A percentile compares a stretch with the other conserved stretches of the same genome.
Conservation (phyloP, 1,140 invertebrate genomes). For the Tachypleus tridentatus region DNA sequence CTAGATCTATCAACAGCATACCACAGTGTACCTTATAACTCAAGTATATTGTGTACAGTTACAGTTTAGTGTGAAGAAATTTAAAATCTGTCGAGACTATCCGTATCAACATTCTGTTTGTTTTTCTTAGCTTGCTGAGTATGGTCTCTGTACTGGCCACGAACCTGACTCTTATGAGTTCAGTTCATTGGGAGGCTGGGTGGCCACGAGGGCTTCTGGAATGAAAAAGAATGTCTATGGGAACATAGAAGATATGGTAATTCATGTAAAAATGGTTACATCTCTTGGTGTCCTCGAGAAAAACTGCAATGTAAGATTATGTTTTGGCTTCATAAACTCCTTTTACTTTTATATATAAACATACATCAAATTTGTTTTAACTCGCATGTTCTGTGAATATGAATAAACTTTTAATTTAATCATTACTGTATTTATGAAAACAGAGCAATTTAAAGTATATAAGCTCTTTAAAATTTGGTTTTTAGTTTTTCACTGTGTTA, state of each 20-base stretch:
- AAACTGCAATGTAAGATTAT: slow-evolving; percentile 49
- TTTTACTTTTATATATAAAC: slow-evolving; percentile 4
- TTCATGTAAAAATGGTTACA: slow-evolving; percentile 81
- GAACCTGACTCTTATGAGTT: slow-evolving; percentile 98
- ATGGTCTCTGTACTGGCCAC: slow-evolving; percentile 72
- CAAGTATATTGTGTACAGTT: too few species aligned
- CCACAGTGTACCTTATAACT: too few species aligned
- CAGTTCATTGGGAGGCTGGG: slow-evolving; percentile 92
- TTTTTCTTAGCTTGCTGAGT: slow-evolving; percentile 29
- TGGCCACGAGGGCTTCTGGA: slow-evolving; percentile 91
- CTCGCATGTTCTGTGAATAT: too few species aligned
- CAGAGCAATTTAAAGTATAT: too few species aligned
- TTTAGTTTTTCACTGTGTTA: too few species aligned
- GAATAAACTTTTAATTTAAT: too few species aligned
- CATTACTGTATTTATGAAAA: too few species aligned
- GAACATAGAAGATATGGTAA: slow-evolving; percentile 90
- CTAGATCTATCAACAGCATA: too few species aligned
- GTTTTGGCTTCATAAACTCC: not conserved
- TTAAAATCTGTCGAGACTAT: too few species aligned
- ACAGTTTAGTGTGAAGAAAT: too few species aligned
- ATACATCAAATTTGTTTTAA: not conserved
- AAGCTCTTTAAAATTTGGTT: too few species aligned
- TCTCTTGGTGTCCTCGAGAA: slow-evolving; percentile 71
- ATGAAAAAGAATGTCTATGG: slow-evolving; percentile 99
- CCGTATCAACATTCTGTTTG: too few species aligned